Percentiles rank a stretch among this genome's conserved stretches.
Conservation (phyloP, 1,140 invertebrate genomes). For the Harlomillsia oculata region DNA sequence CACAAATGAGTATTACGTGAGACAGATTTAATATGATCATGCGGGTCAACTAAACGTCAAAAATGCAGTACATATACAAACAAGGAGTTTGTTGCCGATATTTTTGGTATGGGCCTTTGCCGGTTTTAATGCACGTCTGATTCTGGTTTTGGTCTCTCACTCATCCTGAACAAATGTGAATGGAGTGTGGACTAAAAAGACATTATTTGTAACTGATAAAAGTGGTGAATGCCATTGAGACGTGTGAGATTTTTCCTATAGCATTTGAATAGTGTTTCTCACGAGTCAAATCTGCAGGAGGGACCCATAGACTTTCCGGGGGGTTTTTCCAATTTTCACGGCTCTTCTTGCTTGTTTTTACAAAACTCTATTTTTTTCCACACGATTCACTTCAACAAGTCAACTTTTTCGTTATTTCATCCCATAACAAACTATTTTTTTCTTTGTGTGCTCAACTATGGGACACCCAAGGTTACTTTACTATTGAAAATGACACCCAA, state of each 20-base stretch:
- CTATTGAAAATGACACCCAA: no score
- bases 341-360: constrained; percentile 23
- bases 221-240: constrained; percentile 17
- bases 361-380: no score
- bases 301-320: constrained; percentile 7
- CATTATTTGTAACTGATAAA: constrained; percentile 24
- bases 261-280: constrained; percentile 28
- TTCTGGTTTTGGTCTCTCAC: neutral
- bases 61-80: no score
- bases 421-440: neutral
- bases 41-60: no score
- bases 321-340: constrained; percentile 21
- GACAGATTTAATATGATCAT: no score
- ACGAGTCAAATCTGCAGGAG: constrained; percentile 29
- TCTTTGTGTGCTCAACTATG: neutral
- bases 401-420: no score
- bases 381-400: no score
- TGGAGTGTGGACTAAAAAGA: neutral
- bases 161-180: neutral
- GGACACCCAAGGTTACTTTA: no score
- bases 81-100: no score
- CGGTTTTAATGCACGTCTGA: no score
- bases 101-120: no score
- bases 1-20: no score
- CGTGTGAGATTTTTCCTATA: constrained; percentile 9